phyloP scores from a whole-genome alignment of 2,113 vertebrate species.

The Guaruba guarouba region DNA sequence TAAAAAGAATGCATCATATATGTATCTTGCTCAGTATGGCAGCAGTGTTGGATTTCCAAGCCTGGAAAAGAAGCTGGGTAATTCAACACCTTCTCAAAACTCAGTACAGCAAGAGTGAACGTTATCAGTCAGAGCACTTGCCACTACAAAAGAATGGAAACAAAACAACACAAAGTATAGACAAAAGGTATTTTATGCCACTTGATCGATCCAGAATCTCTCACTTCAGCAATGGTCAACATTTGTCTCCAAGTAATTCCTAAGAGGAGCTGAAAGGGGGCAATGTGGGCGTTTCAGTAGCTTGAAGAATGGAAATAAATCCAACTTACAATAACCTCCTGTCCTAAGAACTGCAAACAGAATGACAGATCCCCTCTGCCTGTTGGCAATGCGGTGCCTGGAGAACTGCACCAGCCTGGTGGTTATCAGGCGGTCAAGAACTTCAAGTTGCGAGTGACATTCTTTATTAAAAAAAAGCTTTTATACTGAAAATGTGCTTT shows the following conservation, averaged over 20 bases:
- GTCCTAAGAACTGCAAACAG: background rate
- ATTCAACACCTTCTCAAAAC: constrained; percentile 36
- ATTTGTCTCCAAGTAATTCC: background rate
- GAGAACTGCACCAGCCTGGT: background rate
- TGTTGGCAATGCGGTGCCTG: background rate
- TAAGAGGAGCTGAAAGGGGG: constrained; percentile 1
- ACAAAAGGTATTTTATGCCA: constrained; percentile 26
- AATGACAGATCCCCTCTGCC: background rate
- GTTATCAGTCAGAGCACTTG: background rate
- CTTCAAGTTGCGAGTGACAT: constrained; percentile 32
- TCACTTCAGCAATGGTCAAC: constrained; percentile 22
- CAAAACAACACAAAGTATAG: constrained; percentile 41
- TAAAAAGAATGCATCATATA: constrained; percentile 29
- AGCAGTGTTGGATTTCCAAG: constrained; percentile 5
- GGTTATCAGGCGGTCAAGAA: constrained; percentile 28
- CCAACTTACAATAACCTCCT: background rate
- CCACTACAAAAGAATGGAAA: constrained; percentile 54
- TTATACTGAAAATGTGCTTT: constrained; percentile 54
- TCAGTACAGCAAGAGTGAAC: constrained; percentile 28
- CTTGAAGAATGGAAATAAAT: constrained; percentile 23
- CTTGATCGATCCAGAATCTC: background rate
- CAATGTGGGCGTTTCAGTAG: background rate
- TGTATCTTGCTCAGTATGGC: constrained; percentile 3
- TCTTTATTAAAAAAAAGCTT: constrained; percentile 53
- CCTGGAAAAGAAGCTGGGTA: constrained; percentile 9